These are phyloP conservation scores for Pollenia amentaria DNA, from an alignment of 2,888 invertebrate genomes.

Conservation along the genomic window DNA sequence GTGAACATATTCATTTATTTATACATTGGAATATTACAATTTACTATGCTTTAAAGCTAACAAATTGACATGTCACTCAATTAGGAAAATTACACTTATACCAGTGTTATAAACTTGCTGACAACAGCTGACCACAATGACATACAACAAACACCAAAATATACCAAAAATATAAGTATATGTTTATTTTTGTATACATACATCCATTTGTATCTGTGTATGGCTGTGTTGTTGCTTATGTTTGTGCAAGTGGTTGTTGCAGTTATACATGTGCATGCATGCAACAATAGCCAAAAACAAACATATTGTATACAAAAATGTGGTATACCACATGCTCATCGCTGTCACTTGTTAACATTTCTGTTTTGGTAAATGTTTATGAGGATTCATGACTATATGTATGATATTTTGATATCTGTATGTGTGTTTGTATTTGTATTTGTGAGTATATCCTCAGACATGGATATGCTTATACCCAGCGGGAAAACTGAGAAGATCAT, in stretches of 20 bases:
- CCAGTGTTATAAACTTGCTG: constrained; percentile 69
- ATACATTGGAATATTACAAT: constrained; percentile 54
- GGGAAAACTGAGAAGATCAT: no score
- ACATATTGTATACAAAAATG: constrained; percentile 71
- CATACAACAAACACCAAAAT: constrained; percentile 68
- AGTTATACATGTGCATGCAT: constrained; percentile 33
- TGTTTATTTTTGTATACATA: background rate
- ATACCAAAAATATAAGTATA: constrained; percentile 51
- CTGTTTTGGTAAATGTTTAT: constrained; percentile 61
- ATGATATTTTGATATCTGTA: constrained; percentile 10
- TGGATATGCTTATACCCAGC: background rate
- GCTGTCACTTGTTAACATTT: constrained; percentile 71
- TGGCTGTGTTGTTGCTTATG: background rate
- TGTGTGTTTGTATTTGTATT: background rate
- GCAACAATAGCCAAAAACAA: constrained; percentile 58
- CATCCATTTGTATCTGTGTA: background rate
- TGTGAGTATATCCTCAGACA: constrained; percentile 12
- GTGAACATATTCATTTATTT: constrained; percentile 47
- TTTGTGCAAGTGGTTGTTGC: constrained; percentile 23
- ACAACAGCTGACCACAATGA: constrained; percentile 70
- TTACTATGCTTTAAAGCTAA: constrained; percentile 62
- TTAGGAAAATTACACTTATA: constrained; percentile 70
- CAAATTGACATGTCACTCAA: constrained; percentile 73
- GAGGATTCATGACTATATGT: constrained; percentile 46
- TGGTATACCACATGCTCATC: constrained; percentile 73